Conservation (phyloP, 2,888 invertebrate species). For the Chrysolina haemoptera region DNA sequence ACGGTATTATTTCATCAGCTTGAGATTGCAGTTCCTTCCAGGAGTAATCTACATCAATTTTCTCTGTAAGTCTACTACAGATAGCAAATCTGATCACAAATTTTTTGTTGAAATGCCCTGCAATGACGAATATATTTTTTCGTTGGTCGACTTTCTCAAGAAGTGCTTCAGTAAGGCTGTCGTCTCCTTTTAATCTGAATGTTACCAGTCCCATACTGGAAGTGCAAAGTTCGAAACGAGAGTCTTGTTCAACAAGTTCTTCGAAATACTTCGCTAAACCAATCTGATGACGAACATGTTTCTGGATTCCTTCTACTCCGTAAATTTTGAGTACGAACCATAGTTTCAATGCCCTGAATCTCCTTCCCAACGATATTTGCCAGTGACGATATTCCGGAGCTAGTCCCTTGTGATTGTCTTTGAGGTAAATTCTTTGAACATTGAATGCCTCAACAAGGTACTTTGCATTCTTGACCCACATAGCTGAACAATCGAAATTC, state of each 20-base stretch:
- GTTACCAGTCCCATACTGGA: conserved; percentile 81
- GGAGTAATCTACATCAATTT: conserved; percentile 82
- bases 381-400: conserved; percentile 83
- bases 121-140: conserved; percentile 87
- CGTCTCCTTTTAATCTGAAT: conserved; percentile 86
- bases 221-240: conserved; percentile 82
- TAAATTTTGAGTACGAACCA: conserved; percentile 92
- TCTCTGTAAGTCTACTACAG: conserved; percentile 81
- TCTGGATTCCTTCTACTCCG: conserved; percentile 86
- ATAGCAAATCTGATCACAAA: conserved; percentile 87
- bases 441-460: conserved; percentile 90
- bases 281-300: conserved; percentile 83
- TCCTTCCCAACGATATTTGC: conserved; percentile 90
- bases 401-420: conserved; percentile 79
- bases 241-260: conserved; percentile 79
- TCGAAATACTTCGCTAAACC: conserved; percentile 86
- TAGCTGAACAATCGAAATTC: conserved; percentile 95
- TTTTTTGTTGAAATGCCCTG: conserved; percentile 79
- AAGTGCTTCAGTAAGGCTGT: conserved; percentile 79
- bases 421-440: conserved; percentile 93
- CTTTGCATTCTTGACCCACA: conserved; percentile 90
- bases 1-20: conserved; percentile 55
- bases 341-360: conserved; percentile 91
- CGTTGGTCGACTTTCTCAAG: conserved; percentile 81
- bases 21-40: conserved; percentile 69